Conservation (phyloP, 2,888 invertebrate genomes). For the Liodrosophila aerea region DNA sequence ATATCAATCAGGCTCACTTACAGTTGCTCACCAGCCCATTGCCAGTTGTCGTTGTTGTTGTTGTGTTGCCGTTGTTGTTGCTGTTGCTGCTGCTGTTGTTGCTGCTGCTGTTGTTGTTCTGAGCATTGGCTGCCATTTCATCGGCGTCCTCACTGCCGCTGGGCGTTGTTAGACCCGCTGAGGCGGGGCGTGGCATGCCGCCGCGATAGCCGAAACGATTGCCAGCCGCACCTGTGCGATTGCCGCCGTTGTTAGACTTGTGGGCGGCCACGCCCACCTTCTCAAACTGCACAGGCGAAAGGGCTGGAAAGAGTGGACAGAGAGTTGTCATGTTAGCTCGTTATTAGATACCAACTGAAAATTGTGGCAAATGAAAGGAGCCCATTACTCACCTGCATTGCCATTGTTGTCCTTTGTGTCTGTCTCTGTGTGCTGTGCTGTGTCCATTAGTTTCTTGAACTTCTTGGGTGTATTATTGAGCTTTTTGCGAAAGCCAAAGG, state of each 20-base stretch:
- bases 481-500: constrained; percentile 91
- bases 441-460: constrained; percentile 76
- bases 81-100: constrained; percentile 3
- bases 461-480: constrained; percentile 83
- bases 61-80: constrained; percentile 24
- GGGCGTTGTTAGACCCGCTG: constrained; percentile 82
- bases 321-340: constrained; percentile 37
- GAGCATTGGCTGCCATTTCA: constrained; percentile 47
- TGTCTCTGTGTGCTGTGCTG: constrained; percentile 30
- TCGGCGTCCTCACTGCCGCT: constrained; percentile 48
- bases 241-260: constrained; percentile 32
- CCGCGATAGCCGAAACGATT: constrained; percentile 91
- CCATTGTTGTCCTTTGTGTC: constrained; percentile 81
- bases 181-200: constrained; percentile 83
- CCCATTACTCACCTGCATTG: constrained; percentile 76
- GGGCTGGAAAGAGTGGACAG: constrained; percentile 8
- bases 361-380: constrained; percentile 54
- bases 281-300: constrained; percentile 73
- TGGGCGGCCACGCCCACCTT: constrained; percentile 79
- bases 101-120: constrained; percentile 58
- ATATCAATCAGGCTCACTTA: too few relatives aligned
- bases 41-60: constrained; percentile 10
- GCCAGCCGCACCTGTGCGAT: constrained; percentile 85
- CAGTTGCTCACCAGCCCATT: constrained; percentile 71
- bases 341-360: too few relatives aligned